Evolutionary conservation across 2,888 invertebrate genomes (phyloP).

Genomic region (Mermis nigrescens): DNA sequence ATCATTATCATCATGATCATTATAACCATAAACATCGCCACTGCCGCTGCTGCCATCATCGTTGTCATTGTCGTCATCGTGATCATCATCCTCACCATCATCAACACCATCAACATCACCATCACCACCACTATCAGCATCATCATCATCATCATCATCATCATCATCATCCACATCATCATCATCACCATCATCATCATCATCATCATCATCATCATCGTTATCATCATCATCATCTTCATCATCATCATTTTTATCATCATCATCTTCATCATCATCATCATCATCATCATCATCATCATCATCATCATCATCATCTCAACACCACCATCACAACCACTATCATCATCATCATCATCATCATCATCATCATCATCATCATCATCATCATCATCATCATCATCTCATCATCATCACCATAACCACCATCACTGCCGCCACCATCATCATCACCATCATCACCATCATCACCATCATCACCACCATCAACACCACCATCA

Average conservation of each 20-base stretch:
- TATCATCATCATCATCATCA: neutral
- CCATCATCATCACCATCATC: neutral
- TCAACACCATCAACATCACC: no score
- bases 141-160: no score
- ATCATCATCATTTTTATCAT: neutral
- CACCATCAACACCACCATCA: neutral
- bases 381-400: no score
- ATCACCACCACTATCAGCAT: no score
- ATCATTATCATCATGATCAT: slow-evolving; percentile 13
- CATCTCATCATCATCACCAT: no score
- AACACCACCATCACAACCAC: no score
- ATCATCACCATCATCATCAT: neutral
- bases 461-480: neutral
- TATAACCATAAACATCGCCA: neutral
- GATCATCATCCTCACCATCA: no score
- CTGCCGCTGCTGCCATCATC: neutral
- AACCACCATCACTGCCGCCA: neutral
- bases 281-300: neutral
- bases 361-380: neutral
- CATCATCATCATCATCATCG: neutral
- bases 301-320: neutral
- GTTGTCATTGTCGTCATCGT: neutral
- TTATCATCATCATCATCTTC: neutral
- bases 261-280: neutral
- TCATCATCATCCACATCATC: no score